Conservation (phyloP, 2,113 vertebrate genomes). For the Dipodomys stephensi region DNA sequence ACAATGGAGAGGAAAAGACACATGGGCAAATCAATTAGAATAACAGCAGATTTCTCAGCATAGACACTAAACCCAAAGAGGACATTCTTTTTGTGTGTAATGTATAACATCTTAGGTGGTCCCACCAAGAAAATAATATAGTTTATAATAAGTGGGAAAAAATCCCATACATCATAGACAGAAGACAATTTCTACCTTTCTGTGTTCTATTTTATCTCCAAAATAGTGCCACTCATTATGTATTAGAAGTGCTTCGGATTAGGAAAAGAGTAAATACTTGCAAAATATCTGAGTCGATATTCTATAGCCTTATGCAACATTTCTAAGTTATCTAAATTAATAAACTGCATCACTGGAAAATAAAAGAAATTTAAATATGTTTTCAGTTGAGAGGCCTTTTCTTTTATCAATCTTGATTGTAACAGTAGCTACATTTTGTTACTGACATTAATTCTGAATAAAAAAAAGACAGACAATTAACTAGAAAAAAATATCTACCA, state of each 20-base stretch:
- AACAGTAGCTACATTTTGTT: constrained; percentile 16
- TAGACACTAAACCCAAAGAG: no score
- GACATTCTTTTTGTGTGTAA: no score
- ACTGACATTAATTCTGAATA: not conserved
- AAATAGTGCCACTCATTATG: not conserved
- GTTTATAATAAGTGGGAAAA: not conserved
- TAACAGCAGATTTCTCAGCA: no score
- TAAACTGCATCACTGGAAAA: not conserved
- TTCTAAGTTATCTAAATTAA: not conserved
- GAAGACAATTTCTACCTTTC: not conserved
- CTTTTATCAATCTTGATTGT: not conserved
- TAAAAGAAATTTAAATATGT: not conserved
- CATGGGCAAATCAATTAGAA: no score
- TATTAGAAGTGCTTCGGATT: fast-evolving
- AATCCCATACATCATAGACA: not conserved
- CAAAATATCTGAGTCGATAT: not conserved
- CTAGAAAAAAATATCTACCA: no score
- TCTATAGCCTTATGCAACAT: not conserved
- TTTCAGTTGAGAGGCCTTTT: not conserved
- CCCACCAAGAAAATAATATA: not conserved
- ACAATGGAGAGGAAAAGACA: no score
- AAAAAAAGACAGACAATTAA: not conserved
- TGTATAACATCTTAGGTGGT: not conserved
- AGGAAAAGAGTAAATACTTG: not conserved
- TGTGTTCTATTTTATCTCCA: no score